Evolutionary conservation across 2,888 invertebrate species (phyloP).

Genomic region (Euzophera pinguis): DNA sequence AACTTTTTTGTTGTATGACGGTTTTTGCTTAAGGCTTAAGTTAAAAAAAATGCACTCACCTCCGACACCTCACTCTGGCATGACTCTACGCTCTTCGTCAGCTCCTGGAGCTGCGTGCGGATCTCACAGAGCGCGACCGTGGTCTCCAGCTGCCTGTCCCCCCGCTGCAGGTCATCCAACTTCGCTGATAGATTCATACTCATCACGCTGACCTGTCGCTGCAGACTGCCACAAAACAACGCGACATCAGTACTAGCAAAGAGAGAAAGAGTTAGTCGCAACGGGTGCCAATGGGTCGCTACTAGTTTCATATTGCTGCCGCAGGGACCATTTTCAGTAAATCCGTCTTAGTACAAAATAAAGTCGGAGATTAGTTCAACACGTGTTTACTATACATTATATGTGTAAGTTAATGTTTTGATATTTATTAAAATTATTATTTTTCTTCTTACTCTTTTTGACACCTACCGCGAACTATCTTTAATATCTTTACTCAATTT

Average conservation of each 20-base stretch:
- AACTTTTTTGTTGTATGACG: too few relatives aligned
- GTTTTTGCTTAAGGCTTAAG: too few relatives aligned
- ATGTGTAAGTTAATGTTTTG: too few relatives aligned
- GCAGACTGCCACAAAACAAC: constrained; percentile 84
- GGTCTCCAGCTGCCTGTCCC: constrained; percentile 94
- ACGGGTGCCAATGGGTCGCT: background rate
- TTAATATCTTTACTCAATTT: too few relatives aligned
- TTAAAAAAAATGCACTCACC: constrained; percentile 57
- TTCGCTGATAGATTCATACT: constrained; percentile 97
- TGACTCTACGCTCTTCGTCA: constrained; percentile 96
- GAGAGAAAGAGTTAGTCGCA: constrained; percentile 2
- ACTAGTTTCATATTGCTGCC: too few relatives aligned
- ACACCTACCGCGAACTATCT: too few relatives aligned
- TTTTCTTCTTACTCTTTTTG: too few relatives aligned
- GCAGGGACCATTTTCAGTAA: too few relatives aligned
- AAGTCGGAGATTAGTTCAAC: too few relatives aligned
- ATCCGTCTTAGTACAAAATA: too few relatives aligned
- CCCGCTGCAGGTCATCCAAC: constrained; percentile 95
- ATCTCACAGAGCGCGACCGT: constrained; percentile 96
- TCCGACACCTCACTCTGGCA: constrained; percentile 96
- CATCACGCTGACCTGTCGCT: constrained; percentile 98
- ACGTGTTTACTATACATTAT: too few relatives aligned
- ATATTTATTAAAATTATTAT: too few relatives aligned
- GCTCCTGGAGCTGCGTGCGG: constrained; percentile 94
- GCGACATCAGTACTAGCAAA: constrained; percentile 5